These are phyloP conservation scores for Suncus etruscus DNA, from an alignment of 2,113 vertebrate species.

Conservation along the genomic window DNA sequence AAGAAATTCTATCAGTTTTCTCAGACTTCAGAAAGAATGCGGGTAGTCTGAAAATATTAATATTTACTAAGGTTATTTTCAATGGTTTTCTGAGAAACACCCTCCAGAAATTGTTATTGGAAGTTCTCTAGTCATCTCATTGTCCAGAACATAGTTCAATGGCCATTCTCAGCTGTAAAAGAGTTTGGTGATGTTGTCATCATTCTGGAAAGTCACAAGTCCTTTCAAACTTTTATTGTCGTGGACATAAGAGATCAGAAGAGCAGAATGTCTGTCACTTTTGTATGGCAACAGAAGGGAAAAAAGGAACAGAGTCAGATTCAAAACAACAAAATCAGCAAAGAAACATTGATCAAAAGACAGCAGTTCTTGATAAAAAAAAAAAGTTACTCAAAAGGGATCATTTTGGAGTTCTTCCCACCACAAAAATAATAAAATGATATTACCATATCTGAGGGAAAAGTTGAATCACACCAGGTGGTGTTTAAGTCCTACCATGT, in stretches of 20 bases:
- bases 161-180: background rate
- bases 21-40: background rate
- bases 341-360: constrained; percentile 16
- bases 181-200: background rate
- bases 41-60: no score
- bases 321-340: background rate
- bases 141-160: background rate
- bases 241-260: background rate
- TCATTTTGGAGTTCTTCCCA: background rate
- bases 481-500: no score
- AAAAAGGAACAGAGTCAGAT: background rate
- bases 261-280: background rate
- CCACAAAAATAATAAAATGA: background rate
- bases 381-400: no score
- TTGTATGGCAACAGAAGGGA: background rate
- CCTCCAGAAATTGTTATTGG: background rate
- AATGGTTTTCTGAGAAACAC: background rate
- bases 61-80: no score
- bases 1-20: constrained; percentile 31
- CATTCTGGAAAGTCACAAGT: rapidly evolving
- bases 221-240: background rate
- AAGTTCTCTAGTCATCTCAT: background rate
- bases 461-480: no score
- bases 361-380: constrained; percentile 3
- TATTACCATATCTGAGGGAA: no score